phyloP scores from a whole-genome alignment of 2,113 vertebrate species.

The Varanus komodoensis region DNA sequence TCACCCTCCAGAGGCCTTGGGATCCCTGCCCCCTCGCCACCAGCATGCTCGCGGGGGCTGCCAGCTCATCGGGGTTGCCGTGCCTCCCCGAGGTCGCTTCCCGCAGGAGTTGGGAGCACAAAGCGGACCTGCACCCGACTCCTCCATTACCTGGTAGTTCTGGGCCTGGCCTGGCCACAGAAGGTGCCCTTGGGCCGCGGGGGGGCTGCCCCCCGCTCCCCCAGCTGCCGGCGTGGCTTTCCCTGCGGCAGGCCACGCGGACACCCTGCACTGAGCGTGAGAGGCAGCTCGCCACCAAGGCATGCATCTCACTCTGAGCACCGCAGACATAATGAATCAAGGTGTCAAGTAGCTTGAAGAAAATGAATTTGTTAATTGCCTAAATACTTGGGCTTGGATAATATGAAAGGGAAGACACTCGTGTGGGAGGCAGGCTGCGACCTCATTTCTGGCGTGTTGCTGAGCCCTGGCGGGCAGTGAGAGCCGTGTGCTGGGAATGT shows the following conservation, averaged over 20 bases:
- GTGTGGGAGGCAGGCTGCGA: background rate
- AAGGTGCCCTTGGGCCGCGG: background rate
- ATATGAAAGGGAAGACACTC: background rate
- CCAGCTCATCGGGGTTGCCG: too few relatives aligned
- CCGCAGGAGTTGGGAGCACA: background rate
- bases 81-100: too few relatives aligned
- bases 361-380: slow-evolving; percentile 30
- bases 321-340: slow-evolving; percentile 15
- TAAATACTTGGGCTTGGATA: background rate
- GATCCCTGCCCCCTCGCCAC: too few relatives aligned
- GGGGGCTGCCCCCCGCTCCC: background rate
- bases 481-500: background rate
- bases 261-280: background rate
- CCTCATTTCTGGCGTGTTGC: background rate
- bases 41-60: too few relatives aligned
- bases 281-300: background rate
- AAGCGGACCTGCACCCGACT: too few relatives aligned
- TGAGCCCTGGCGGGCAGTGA: background rate
- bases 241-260: background rate
- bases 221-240: background rate
- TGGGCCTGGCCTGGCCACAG: too few relatives aligned
- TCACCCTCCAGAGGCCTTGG: too few relatives aligned
- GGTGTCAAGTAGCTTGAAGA: slow-evolving; percentile 18
- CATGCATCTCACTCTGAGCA: background rate
- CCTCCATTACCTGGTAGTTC: background rate